Evolutionary conservation across 2,797 vertebrate species (phyloP).

Genomic region (Sebastes cheni): DNA sequence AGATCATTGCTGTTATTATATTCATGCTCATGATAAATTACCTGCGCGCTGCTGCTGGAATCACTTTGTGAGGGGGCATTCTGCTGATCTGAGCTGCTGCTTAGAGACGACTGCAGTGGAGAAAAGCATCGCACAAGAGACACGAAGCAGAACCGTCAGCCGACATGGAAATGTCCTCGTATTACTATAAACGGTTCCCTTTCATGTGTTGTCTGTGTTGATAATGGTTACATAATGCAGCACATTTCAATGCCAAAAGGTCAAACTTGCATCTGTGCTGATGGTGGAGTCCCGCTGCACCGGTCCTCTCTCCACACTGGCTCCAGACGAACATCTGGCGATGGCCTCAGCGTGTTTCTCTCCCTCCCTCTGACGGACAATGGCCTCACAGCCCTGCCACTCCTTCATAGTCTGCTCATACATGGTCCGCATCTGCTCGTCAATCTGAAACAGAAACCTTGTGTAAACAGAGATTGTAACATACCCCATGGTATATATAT

Average conservation of each 20-base stretch:
- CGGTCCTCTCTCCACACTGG: conserved; percentile 89
- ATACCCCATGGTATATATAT: background rate
- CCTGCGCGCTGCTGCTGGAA: conserved; percentile 93
- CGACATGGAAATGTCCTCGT: background rate
- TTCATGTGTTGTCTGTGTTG: background rate
- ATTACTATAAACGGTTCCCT: background rate
- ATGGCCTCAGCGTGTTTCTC: conserved; percentile 93
- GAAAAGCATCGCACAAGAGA: conserved; percentile 21
- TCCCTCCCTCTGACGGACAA: conserved; percentile 92
- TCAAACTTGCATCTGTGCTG: conserved; percentile 90
- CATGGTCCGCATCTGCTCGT: conserved; percentile 86
- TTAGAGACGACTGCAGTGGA: conserved; percentile 89
- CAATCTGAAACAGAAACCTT: conserved; percentile 82
- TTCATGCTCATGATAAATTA: conserved; percentile 54
- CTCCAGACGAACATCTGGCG: conserved; percentile 92
- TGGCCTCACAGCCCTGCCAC: conserved; percentile 96
- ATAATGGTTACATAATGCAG: background rate
- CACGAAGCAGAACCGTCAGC: conserved; percentile 25
- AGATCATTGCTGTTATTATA: background rate
- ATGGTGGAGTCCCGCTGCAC: conserved; percentile 94
- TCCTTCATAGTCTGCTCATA: conserved; percentile 96
- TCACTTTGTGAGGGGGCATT: conserved; percentile 89
- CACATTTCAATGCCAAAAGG: background rate
- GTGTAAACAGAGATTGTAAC: background rate
- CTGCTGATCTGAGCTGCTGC: conserved; percentile 90